phyloP scores from a whole-genome alignment of 2,888 invertebrate species.

The Lasioglossum figueresi region DNA sequence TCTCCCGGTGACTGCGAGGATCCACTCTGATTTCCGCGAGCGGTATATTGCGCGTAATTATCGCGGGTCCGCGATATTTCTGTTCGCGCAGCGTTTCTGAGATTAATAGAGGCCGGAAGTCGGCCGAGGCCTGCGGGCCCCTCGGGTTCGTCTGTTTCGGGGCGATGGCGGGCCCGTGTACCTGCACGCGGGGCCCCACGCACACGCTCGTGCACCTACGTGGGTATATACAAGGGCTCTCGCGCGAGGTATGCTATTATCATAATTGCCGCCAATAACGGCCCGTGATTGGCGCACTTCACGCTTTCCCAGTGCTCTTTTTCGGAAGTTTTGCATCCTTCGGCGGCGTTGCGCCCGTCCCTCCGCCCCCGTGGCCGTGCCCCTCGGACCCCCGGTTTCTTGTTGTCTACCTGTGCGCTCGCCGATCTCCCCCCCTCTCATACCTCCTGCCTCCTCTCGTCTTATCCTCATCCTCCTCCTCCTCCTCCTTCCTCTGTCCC shows the following conservation, averaged over 20 bases:
- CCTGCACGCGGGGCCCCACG: conserved; percentile 34
- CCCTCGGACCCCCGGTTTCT: conserved; percentile 12
- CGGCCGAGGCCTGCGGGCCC: conserved; percentile 67
- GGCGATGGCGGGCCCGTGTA: conserved; percentile 54
- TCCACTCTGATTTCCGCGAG: conserved; percentile 48
- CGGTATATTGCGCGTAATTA: conserved; percentile 79
- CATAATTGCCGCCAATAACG: conserved; percentile 83
- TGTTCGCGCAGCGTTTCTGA: conserved; percentile 79
- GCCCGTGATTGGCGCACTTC: conserved; percentile 82
- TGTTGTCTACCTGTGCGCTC: conserved; percentile 37
- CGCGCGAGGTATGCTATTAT: conserved; percentile 81
- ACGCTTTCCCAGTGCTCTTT: conserved; percentile 79
- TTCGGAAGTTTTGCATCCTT: conserved; percentile 79
- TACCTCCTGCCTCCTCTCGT: not conserved
- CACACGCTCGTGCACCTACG: conserved; percentile 39
- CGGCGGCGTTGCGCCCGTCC: conserved; percentile 57
- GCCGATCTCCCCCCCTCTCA: conserved; percentile 8
- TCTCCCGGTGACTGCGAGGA: conserved; percentile 20
- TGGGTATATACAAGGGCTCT: conserved; percentile 59
- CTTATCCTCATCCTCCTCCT: conserved; percentile 3
- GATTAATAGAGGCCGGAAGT: conserved; percentile 82
- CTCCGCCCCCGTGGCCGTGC: conserved; percentile 10
- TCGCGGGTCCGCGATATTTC: conserved; percentile 74
- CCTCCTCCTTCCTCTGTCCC: not conserved
- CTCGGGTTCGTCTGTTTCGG: conserved; percentile 48